Base-by-base conservation (phyloP, 2,888 invertebrate species). In the Acleris emargana region DNA sequence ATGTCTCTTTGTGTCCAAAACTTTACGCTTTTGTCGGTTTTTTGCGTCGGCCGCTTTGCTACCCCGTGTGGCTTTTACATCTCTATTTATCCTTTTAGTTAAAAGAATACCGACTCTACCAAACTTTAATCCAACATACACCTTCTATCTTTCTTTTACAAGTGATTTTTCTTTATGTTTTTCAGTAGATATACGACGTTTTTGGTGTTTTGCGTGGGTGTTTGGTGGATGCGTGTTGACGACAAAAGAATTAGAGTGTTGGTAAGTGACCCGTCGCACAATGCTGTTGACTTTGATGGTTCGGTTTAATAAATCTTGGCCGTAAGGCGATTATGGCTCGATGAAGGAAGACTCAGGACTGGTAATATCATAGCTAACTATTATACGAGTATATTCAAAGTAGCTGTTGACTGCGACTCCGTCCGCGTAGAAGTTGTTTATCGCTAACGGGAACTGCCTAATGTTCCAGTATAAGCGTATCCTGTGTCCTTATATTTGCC, bases 1-100 rank as follows among this genome's bases (percentile, higher is more conserved):
- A 84, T 88, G 91, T 90, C 89, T 86, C 88, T 87, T 91, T 92
- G 91, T 91, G 84, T 88, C 86, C 90, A 86, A 88, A 91, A 88
- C 89, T 91, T 79, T 79, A 84, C 75, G 77, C 87, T 80, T 87
- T 91, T 91, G 90, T 92, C 77, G 72, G 80, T 86, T 86, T 88
- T 92, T 91, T 89, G 86, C 79, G 83, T 82, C 88, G 86, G 87
- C 72, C 77, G 82, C 87, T 89, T 89, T 90, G 86, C 76, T 77
- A 77, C 83, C 77, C 83, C 78, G 86, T 86, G 87, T 84, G 88
- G 83, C 80, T 83, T 80, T 81, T 86, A 91, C 87, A 77, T 86
- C 90, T 91, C 86, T 83, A 88, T 89, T 90, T 88, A 88, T 89
- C 86, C 87, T 80, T 87, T 88, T 84, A 78, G 74, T 76, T 76